Evolutionary conservation across 2,113 vertebrate genomes (phyloP).

Genomic region (Lepus timidus): DNA sequence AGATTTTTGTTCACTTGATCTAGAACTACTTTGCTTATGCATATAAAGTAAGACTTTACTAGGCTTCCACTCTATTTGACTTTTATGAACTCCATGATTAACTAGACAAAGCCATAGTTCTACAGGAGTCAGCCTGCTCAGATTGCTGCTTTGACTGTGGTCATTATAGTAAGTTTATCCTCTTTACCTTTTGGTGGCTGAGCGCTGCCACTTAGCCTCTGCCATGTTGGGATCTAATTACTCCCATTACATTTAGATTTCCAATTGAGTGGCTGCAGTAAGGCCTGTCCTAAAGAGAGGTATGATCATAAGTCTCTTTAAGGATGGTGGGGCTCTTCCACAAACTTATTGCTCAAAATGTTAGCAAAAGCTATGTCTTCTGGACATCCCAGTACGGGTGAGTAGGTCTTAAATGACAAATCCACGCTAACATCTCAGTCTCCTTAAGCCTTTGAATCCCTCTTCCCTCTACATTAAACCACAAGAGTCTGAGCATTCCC

Average conservation of each 20-base stretch:
- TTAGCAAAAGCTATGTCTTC: background rate
- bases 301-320: background rate
- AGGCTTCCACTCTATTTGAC: background rate
- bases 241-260: background rate
- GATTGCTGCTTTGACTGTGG: background rate
- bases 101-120: too few relatives aligned
- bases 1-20: background rate
- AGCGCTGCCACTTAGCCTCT: background rate
- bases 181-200: background rate
- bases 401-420: background rate
- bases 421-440: background rate
- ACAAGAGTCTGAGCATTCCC: background rate
- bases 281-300: background rate
- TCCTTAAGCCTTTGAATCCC: background rate
- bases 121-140: background rate
- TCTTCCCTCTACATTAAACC: constrained; percentile 19
- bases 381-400: background rate
- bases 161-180: background rate
- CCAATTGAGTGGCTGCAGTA: background rate
- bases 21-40: background rate
- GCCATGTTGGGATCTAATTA: background rate
- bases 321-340: background rate
- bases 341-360: background rate
- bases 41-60: background rate
- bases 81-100: background rate